Base-by-base conservation (phyloP, 2,888 invertebrate species). In the Gari tellinella region DNA sequence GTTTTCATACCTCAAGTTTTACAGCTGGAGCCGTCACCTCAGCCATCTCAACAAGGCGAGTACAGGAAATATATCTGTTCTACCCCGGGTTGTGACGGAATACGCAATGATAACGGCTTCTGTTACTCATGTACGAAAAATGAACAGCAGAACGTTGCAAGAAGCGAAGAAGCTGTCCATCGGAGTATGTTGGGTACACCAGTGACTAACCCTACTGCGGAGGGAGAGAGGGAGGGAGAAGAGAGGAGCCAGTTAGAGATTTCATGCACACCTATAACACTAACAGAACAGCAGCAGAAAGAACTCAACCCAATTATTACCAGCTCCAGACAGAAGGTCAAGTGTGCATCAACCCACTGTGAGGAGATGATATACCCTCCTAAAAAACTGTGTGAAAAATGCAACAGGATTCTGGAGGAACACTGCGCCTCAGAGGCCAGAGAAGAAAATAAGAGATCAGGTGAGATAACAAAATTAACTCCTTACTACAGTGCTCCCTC, bases 301-400 rank as follows among this genome's bases (percentile, higher is more conserved):
- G 41, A 57, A 17, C 38, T 77, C 25, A 72, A 76, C 26, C 72
- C 74, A 15, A 57, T 83, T 2, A 69, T 80, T 2, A 64, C 72
- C 17, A 81, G 81, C 60, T 81, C 84, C 0, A 72, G 76, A 21
- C 80, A 83, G 26, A 84, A 84, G 37, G 62, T 66, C 1, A 75
- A 78, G 46, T 87, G 87, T 80, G 82, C 72, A 2, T 83, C 82
- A 8, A 77, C 82, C 4, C 40, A 67, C 31, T 87, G 87, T 70
- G 49, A 78, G 0, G 67, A 58, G 12, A 65, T 82, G 57, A 79
- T 85, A 15, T 80, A 81, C 38, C 83, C 83, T 19, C 85, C 84
- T 8, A 72, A 77, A 19, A 75, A 78, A 25, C 79, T 86, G n/a
- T 87, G 87, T 73, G 78, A 77, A 4, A 64, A 63, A 2, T 87